A percentile compares a stretch with the other conserved stretches of the same genome.
These are phyloP conservation scores for Petrolisthes manimaculis DNA, from an alignment of 2,888 invertebrate species.

Conservation along the genomic window DNA sequence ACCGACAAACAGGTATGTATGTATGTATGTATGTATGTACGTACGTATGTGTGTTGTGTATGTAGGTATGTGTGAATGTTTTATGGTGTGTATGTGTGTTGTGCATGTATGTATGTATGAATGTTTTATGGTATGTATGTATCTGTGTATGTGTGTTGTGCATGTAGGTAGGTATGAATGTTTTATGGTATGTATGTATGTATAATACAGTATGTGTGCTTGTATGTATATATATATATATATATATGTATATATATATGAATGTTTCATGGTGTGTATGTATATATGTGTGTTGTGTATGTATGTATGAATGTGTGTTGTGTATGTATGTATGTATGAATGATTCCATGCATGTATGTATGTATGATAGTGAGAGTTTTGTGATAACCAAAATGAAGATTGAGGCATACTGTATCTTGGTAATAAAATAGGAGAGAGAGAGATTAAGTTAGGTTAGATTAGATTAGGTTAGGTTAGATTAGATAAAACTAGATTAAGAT, in stretches of 20 bases:
- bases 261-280: too few relatives aligned
- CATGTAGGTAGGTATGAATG: neutral
- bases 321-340: too few relatives aligned
- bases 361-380: too few relatives aligned
- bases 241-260: neutral
- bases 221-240: constrained; percentile 10
- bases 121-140: neutral
- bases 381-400: too few relatives aligned
- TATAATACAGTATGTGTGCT: constrained; percentile 18
- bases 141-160: constrained; percentile 4
- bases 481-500: too few relatives aligned
- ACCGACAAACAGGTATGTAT: neutral
- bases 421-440: too few relatives aligned
- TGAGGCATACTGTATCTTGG: too few relatives aligned
- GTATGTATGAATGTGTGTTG: neutral
- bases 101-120: neutral
- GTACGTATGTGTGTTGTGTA: constrained; percentile 12
- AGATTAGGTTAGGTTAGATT: too few relatives aligned
- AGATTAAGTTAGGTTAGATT: too few relatives aligned
- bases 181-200: neutral
- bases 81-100: neutral
- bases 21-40: constrained; percentile 17
- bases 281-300: neutral
- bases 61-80: constrained; percentile 8
- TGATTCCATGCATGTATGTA: too few relatives aligned